A percentile compares a stretch with the other conserved stretches of the same genome.
These are phyloP conservation scores for pig (Sus scrofa) DNA, from an alignment of 2,113 vertebrate genomes.

Conservation along the genomic window DNA sequence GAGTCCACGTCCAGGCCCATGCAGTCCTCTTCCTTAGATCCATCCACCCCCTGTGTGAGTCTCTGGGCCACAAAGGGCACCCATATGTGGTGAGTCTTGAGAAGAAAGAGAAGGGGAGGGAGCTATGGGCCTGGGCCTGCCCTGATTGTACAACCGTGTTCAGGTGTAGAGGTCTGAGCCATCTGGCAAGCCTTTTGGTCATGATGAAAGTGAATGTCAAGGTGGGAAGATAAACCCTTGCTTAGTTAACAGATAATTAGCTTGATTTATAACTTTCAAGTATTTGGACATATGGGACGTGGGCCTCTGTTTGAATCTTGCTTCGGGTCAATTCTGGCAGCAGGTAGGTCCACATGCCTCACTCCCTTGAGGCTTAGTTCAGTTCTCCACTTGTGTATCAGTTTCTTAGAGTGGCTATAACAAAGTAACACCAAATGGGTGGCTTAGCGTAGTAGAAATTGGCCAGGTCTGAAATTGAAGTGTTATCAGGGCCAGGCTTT, in stretches of 20 bases:
- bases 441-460: background rate
- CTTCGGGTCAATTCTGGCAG: background rate
- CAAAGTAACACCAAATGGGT: background rate
- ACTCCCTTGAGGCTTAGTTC: background rate
- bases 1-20: background rate
- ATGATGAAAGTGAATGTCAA: background rate
- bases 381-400: background rate
- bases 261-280: background rate
- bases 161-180: background rate
- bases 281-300: background rate
- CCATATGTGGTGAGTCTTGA: background rate
- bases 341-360: background rate
- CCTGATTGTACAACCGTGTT: background rate
- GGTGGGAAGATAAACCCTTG: background rate
- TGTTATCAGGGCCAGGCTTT: background rate
- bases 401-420: background rate
- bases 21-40: background rate
- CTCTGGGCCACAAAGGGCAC: no score
- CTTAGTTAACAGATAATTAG: background rate
- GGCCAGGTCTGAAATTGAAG: background rate
- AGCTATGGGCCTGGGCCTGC: background rate
- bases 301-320: background rate
- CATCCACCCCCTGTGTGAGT: rapidly evolving
- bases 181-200: background rate
- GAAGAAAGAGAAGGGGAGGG: background rate